phyloP scores from a whole-genome alignment of 2,113 vertebrate genomes.

The Periophthalmus modestus region DNA sequence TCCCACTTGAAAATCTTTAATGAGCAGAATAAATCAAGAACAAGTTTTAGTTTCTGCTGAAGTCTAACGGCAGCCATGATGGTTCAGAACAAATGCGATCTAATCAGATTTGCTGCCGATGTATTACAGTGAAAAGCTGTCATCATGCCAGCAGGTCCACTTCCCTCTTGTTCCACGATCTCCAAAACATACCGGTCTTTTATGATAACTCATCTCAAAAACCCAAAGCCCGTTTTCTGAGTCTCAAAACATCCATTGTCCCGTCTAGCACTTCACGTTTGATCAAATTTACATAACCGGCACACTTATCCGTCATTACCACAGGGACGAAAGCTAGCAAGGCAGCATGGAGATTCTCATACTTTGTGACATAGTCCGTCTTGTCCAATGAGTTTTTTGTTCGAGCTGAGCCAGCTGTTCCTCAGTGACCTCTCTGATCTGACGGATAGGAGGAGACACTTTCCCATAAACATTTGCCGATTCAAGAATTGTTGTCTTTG shows the following conservation, averaged over 20 bases:
- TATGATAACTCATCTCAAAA: not conserved
- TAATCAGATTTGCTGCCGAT: conserved; percentile 44
- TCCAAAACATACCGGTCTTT: conserved; percentile 9
- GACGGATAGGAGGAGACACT: conserved; percentile 18
- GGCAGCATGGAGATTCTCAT: conserved; percentile 36
- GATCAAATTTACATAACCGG: conserved; percentile 23
- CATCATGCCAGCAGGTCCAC: conserved; percentile 27
- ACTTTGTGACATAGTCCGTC: conserved; percentile 37
- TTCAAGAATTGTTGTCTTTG: conserved; percentile 18
- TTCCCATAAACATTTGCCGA: conserved; percentile 39
- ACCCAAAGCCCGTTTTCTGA: not conserved
- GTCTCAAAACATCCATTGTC: conserved; percentile 44
- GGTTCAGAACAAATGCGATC: conserved; percentile 47
- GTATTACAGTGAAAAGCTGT: conserved; percentile 36
- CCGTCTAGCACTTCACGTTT: conserved; percentile 26
- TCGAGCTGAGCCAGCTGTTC: conserved; percentile 6
- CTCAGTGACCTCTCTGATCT: conserved; percentile 16
- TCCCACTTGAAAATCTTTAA: conserved; percentile 16
- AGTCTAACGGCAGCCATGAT: conserved; percentile 26
- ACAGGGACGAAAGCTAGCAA: conserved; percentile 3
- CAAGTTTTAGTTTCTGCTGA: conserved; percentile 15
- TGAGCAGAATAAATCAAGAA: conserved; percentile 33
- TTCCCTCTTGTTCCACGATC: not conserved
- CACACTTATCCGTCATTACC: conserved; percentile 19
- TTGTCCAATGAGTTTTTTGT: conserved; percentile 6